Base-by-base conservation (phyloP, 2,797 vertebrate species). In the Picus viridis region DNA sequence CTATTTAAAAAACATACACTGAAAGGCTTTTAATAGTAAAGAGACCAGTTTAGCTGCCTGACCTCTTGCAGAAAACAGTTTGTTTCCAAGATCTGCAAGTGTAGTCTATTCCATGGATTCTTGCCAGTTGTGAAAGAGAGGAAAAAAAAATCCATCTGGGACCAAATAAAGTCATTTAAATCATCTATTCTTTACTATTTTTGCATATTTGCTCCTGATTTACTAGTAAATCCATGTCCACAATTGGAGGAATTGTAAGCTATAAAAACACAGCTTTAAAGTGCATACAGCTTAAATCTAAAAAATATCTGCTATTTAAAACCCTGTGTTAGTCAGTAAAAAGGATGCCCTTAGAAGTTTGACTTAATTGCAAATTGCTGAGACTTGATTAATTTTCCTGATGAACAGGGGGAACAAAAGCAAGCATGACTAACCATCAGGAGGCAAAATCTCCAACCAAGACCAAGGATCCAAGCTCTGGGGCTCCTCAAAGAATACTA, bases 271-370 rank as follows among this genome's bases (percentile, higher is more conserved):
- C 5, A 68, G 3, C 20, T 71, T 82, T 36, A 30, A 59, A 80
- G 27, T 36, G 6, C 4, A 14, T 29, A 39, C 12, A 68, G 20
- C 18, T 58, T 73, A 54, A 49, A 68, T 47, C 15, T 57, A 45
- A 77, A 76, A 63, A 7, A 20, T 45, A 18, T 3, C 27, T 80
- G 10, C 10, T 74, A 22, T 59, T 92, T 93, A 18, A 11, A 83
- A n/a, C 29, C 4, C 12, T 59, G 0, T 7, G 18, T 39, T 75
- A 59, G 6, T 30, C 11, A 47, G 22, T 62, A 9, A 49, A 76
- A 75, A 84, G 45, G 4, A 6, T 49, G 18, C 4, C 5, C 3
- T 3, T 7, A 2, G 8, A 39, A 1, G 0, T 45, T 65, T 75
- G 17, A 54, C 5, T 71, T 64, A 30, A 18, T 36, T 90, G 16